phyloP scores from a whole-genome alignment of 35 echinoderm and acorn worm species.

The Anneissia japonica region DNA sequence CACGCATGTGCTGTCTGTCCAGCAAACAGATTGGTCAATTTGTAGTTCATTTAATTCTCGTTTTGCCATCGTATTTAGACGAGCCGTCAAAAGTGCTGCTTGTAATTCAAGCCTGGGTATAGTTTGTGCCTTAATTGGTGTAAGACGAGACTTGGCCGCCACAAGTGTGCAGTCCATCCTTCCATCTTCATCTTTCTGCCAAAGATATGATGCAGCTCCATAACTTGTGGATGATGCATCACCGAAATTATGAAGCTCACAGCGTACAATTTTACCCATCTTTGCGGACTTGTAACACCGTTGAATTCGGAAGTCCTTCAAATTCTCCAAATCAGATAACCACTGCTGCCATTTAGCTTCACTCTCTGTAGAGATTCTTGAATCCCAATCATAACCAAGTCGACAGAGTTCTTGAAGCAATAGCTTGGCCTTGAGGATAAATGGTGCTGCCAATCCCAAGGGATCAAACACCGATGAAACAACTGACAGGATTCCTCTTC shows the following conservation, averaged over 20 bases:
- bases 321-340: not conserved
- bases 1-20: not conserved
- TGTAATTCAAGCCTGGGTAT: not conserved
- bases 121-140: not conserved
- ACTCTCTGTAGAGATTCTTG: not conserved
- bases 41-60: not conserved
- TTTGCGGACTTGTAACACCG: not conserved
- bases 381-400: constrained; percentile 25
- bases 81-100: not conserved
- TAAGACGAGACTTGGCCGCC: not conserved
- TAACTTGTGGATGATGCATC: constrained; percentile 54
- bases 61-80: not conserved
- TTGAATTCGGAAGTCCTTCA: not conserved
- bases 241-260: not conserved
- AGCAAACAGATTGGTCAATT: not conserved
- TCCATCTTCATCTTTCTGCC: not conserved
- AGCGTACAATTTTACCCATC: not conserved
- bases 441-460: not conserved
- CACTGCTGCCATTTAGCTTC: not conserved
- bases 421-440: constrained; percentile 26
- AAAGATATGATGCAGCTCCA: constrained; percentile 53
- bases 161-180: not conserved
- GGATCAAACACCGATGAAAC: not conserved
- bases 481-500: not conserved
- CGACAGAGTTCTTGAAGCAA: constrained; percentile 29